A percentile compares a stretch with the other conserved stretches of the same genome.
Evolutionary conservation across 2,113 vertebrate species (phyloP).

Genomic region (Entelurus aequoreus): DNA sequence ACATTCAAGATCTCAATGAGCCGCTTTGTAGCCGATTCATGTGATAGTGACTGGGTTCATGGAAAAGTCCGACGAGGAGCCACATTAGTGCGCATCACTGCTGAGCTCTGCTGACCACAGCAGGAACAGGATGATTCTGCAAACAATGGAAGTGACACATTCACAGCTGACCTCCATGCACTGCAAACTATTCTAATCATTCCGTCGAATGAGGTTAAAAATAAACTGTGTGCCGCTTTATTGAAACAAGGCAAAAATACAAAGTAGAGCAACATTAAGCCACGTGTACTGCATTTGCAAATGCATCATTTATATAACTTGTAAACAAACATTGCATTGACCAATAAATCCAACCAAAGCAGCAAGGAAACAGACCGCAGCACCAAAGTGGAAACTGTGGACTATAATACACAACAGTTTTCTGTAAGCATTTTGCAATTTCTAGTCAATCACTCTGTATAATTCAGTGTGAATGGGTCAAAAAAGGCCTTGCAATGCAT

Average conservation of each 20-base stretch:
- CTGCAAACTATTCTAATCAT: slow-evolving; percentile 25
- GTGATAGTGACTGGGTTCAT: slow-evolving; percentile 28
- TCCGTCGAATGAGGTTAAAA: slow-evolving; percentile 13
- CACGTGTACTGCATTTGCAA: not conserved
- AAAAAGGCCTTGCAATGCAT: no score
- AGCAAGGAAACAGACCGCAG: not conserved
- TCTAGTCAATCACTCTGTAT: no score
- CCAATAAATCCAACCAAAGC: no score
- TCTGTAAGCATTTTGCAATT: no score
- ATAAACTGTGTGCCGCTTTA: slow-evolving; percentile 19
- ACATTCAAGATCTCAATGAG: slow-evolving; percentile 36
- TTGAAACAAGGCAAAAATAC: not conserved
- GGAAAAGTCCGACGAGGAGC: slow-evolving; percentile 22
- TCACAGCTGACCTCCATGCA: slow-evolving; percentile 37
- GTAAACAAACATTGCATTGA: not conserved
- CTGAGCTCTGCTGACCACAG: slow-evolving; percentile 58
- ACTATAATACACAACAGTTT: no score
- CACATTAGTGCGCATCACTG: slow-evolving; percentile 28
- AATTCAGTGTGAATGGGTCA: no score
- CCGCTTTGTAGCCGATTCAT: slow-evolving; percentile 34
- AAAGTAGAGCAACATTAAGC: not conserved
- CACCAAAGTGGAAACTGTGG: not conserved
- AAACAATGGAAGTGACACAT: slow-evolving; percentile 44
- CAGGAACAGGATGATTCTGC: slow-evolving; percentile 24
- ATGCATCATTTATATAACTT: not conserved